A percentile compares a stretch with the other conserved stretches of the same genome.
These are phyloP conservation scores for Tuberolachnus salignus DNA, from an alignment of 2,888 invertebrate genomes.

Conservation along the genomic window DNA sequence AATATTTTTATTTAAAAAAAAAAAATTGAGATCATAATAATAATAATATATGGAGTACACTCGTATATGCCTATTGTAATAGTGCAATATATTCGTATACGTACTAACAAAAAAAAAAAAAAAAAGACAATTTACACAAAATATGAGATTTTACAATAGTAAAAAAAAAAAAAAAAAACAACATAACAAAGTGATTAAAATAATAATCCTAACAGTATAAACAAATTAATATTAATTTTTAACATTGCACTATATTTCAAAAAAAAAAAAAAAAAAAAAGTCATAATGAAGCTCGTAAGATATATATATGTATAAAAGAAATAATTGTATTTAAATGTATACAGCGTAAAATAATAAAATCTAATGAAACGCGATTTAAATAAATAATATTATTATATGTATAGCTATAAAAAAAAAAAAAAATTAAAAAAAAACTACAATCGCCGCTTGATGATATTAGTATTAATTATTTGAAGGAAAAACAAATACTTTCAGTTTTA, in stretches of 20 bases:
- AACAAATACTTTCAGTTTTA: neutral
- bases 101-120: slow-evolving; percentile 5
- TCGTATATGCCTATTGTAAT: neutral
- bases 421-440: slow-evolving; percentile 1
- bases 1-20: slow-evolving; percentile 12
- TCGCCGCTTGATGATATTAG: too few relatives aligned
- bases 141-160: slow-evolving; percentile 34
- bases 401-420: neutral
- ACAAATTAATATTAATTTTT: neutral
- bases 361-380: neutral
- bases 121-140: slow-evolving; percentile 25
- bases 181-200: slow-evolving; percentile 43
- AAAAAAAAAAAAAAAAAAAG: neutral
- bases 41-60: neutral
- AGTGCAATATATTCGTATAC: neutral
- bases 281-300: slow-evolving; percentile 12
- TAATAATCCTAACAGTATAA: slow-evolving; percentile 37
- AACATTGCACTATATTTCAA: neutral
- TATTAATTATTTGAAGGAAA: slow-evolving; percentile 6
- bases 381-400: slow-evolving; percentile 17
- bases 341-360: slow-evolving; percentile 12
- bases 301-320: neutral
- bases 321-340: neutral
- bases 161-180: slow-evolving; percentile 57
- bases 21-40: slow-evolving; percentile 46